Evolutionary conservation across 2,888 invertebrate species (phyloP), one percentile per base, ranked within the genome.

Genomic region (Orthosia incerta): DNA sequence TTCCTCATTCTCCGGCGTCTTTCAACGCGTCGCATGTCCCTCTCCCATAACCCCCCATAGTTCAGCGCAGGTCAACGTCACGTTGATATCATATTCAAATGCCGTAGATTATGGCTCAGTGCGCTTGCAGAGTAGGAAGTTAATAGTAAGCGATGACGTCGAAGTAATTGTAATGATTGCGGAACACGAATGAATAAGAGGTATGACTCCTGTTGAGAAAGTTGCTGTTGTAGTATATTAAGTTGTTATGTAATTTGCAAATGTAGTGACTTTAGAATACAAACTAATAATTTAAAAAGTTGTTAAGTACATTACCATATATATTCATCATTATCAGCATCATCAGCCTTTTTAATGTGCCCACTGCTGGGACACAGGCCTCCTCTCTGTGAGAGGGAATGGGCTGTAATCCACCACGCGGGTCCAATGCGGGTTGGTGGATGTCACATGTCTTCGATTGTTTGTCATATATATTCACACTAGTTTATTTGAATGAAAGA

Each of bases 1-100:
- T 39, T 39, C 7, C 39, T 39, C 39, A 1, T 9, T 9, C 39
- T 39, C 9, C 39, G 39, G 7, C 39, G 39, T 39, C 3, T n/a
- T 16, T 18, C 26, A 60, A 11, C 46, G 23, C 18, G 26, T 76
- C 16, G 66, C 76, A 48, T 80, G 80, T 51, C 45, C 0, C 48
- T 15, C 2, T 12, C 46, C 20, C 16, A 70, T 76, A 20, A 65
- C 18, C 39, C 16, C 56, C 15, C 63, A 60, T 26, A 68, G 20
- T 57, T 39, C n/a, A 26, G 15, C 31, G 64, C 57, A 68, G 57
- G 72, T 23, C 3, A 15, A 45, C 56, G 60, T 26, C 31, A 66
- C 59, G 12, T 63, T 67, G 68, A 71, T 59, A 68, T 64, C 75
- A 71, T 69, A 70, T 70, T 72, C 51, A 72, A 66, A 72, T 64